Percentiles rank a stretch among this genome's conserved stretches.
Evolutionary conservation across 2,113 vertebrate genomes (phyloP).

Genomic region (Nematolebias whitei): DNA sequence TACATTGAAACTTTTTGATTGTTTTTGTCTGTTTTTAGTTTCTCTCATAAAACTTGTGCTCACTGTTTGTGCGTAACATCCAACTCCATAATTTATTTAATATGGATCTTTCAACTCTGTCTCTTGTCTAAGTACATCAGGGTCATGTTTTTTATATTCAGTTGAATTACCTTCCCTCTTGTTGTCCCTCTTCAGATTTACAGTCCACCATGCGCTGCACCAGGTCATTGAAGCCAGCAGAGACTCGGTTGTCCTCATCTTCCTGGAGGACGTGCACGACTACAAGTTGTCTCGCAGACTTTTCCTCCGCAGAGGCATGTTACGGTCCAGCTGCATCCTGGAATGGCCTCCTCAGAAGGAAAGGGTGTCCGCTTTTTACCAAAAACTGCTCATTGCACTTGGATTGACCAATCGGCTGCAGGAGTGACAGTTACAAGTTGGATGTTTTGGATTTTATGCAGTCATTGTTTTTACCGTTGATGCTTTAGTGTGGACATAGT

Average conservation of each 20-base stretch:
- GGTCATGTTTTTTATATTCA: too few species aligned
- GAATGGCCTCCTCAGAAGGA: slow-evolving; percentile 90
- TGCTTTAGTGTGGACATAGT: not conserved
- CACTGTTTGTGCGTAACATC: too few species aligned
- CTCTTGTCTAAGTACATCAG: too few species aligned
- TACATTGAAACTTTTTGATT: too few species aligned
- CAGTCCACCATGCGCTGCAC: slow-evolving; percentile 88
- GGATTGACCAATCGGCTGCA: slow-evolving; percentile 82
- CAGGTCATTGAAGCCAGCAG: slow-evolving; percentile 91
- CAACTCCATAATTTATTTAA: too few species aligned
- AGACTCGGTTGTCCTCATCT: slow-evolving; percentile 91
- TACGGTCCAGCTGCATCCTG: slow-evolving; percentile 86
- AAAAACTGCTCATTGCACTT: slow-evolving; percentile 87
- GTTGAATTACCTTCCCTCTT: not conserved
- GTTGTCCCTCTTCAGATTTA: slow-evolving; percentile 82
- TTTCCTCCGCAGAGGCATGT: slow-evolving; percentile 90
- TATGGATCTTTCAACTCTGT: too few species aligned
- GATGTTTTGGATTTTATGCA: too few species aligned
- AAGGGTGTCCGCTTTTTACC: slow-evolving; percentile 84
- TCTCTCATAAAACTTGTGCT: too few species aligned
- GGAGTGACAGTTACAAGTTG: slow-evolving; percentile 16
- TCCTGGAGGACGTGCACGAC: slow-evolving; percentile 91
- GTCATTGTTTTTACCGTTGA: too few species aligned
- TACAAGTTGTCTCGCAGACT: slow-evolving; percentile 87
- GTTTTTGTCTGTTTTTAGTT: too few species aligned